phyloP scores from a whole-genome alignment of 2,888 invertebrate species.

The Apamea monoglypha region DNA sequence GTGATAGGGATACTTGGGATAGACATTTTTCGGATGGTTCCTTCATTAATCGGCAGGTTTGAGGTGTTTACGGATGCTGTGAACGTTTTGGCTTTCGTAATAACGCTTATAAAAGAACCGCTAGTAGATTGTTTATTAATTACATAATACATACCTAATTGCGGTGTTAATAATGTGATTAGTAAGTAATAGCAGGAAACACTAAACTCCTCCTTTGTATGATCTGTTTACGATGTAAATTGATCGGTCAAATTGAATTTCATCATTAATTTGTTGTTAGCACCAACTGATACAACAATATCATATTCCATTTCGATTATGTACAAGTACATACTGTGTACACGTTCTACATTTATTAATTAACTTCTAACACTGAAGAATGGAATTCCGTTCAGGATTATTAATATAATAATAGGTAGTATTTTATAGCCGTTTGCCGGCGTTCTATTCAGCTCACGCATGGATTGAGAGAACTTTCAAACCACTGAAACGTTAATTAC shows the following conservation, averaged over 20 bases:
- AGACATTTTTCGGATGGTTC: slow-evolving; percentile 66
- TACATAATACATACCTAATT: background rate
- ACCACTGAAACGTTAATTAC: slow-evolving; percentile 79
- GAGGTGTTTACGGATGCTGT: slow-evolving; percentile 62
- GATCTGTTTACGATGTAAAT: slow-evolving; percentile 30
- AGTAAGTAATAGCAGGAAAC: slow-evolving; percentile 10
- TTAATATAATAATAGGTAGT: slow-evolving; percentile 48
- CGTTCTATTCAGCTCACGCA: slow-evolving; percentile 71
- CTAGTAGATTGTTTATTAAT: background rate
- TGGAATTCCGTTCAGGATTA: slow-evolving; percentile 18
- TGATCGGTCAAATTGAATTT: slow-evolving; percentile 64
- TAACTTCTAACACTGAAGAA: slow-evolving; percentile 29
- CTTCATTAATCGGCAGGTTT: slow-evolving; percentile 61
- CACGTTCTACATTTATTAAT: background rate
- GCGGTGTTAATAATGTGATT: background rate
- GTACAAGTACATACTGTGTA: background rate
- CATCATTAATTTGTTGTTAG: slow-evolving; percentile 59
- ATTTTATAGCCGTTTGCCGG: slow-evolving; percentile 55
- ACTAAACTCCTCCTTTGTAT: slow-evolving; percentile 13
- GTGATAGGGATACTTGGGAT: slow-evolving; percentile 69
- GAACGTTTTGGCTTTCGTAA: slow-evolving; percentile 43
- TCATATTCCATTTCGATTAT: slow-evolving; percentile 13
- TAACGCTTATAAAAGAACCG: slow-evolving; percentile 21
- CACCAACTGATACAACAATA: slow-evolving; percentile 26
- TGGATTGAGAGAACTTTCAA: slow-evolving; percentile 73